phyloP scores from a whole-genome alignment of 2,113 vertebrate species.

The Chloebia gouldiae region DNA sequence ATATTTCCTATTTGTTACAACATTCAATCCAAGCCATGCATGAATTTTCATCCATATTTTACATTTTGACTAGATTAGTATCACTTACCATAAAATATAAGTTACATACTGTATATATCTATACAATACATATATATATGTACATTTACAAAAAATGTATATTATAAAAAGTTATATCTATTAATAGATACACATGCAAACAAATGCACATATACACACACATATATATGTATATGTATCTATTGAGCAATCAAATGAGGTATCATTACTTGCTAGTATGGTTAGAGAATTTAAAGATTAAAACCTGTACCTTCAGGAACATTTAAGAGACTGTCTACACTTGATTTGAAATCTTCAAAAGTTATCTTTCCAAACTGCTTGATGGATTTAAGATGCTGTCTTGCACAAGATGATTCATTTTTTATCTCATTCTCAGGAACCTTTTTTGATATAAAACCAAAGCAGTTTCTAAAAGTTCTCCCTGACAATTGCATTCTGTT shows the following conservation, averaged over 20 bases:
- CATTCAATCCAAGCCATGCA: background rate
- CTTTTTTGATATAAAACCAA: background rate
- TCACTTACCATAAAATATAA: background rate
- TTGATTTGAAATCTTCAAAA: background rate
- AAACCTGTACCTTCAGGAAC: background rate
- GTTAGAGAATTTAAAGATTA: background rate
- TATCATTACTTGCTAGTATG: background rate
- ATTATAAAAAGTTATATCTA: background rate
- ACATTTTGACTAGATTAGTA: background rate
- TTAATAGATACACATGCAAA: background rate
- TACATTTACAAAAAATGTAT: background rate
- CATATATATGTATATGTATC: rapidly evolving
- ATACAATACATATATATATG: background rate
- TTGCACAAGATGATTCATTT: background rate
- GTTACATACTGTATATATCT: background rate
- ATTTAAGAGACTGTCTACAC: background rate
- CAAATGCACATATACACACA: background rate
- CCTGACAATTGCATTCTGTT: background rate
- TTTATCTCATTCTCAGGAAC: background rate
- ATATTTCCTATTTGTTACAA: background rate
- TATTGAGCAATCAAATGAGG: background rate
- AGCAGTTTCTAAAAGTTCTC: background rate
- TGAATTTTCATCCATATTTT: background rate
- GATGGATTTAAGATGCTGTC: background rate
- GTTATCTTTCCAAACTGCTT: background rate